Percentiles rank a stretch among this genome's conserved stretches.
Evolutionary conservation across 2,113 vertebrate genomes (phyloP).

Genomic region (Leucoraja erinaceus): DNA sequence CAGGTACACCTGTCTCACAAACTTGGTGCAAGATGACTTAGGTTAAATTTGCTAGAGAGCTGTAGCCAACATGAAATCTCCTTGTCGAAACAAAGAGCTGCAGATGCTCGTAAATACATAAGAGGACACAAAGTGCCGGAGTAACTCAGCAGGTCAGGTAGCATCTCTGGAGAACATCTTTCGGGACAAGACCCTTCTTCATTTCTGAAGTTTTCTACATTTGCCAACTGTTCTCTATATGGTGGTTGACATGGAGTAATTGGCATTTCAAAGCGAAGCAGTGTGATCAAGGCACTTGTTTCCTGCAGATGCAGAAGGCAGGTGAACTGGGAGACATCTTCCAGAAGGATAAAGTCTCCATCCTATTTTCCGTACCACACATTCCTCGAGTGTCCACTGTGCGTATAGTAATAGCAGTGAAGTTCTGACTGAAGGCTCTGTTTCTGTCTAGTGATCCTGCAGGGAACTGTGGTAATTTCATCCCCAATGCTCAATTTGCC

Average conservation of each 20-base stretch:
- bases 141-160: too few species aligned
- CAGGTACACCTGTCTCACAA: conserved; percentile 44
- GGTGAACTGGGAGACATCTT: background rate
- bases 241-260: background rate
- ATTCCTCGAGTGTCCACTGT: background rate
- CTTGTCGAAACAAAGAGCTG: too few species aligned
- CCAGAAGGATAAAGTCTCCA: background rate
- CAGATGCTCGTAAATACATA: too few species aligned
- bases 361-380: background rate
- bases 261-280: background rate
- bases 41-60: background rate
- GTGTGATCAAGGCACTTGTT: background rate
- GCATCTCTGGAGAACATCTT: too few species aligned
- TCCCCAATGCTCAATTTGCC: too few species aligned
- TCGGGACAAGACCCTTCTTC: too few species aligned
- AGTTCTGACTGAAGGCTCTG: background rate
- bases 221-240: background rate
- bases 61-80: background rate
- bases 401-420: background rate
- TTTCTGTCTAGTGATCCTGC: too few species aligned
- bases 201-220: background rate
- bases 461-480: too few species aligned
- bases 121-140: too few species aligned
- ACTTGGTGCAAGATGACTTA: background rate
- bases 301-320: background rate